phyloP scores from a whole-genome alignment of 2,888 invertebrate genomes.

The Gymnoscelis rufifasciata region DNA sequence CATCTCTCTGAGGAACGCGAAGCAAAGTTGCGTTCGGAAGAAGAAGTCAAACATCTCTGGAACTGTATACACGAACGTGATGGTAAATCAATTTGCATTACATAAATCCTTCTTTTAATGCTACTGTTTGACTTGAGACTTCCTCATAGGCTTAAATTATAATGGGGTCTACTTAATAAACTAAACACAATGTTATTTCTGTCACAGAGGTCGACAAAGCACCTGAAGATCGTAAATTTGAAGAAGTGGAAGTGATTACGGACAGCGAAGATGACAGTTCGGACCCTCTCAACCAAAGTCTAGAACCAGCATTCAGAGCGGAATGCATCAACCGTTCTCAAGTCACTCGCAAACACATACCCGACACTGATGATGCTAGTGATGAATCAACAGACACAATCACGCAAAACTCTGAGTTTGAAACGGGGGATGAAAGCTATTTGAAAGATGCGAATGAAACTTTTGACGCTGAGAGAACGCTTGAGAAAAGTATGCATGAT shows the following conservation, averaged over 20 bases:
- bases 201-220: constrained; percentile 49
- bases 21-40: constrained; percentile 48
- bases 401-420: constrained; percentile 30
- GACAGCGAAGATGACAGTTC: constrained; percentile 50
- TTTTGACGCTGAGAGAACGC: constrained; percentile 10
- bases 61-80: constrained; percentile 62
- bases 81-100: constrained; percentile 35
- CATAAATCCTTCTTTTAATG: no score
- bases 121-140: no score
- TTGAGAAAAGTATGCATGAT: background rate
- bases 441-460: constrained; percentile 18
- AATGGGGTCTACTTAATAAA: no score
- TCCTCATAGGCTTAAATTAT: no score
- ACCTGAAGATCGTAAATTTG: constrained; percentile 18
- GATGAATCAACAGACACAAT: constrained; percentile 35
- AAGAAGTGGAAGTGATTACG: constrained; percentile 41
- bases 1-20: constrained; percentile 47
- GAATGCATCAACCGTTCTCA: constrained; percentile 48
- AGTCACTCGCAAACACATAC: constrained; percentile 26
- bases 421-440: constrained; percentile 29
- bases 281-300: constrained; percentile 52
- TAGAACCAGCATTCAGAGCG: constrained; percentile 59
- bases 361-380: constrained; percentile 24
- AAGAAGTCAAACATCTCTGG: constrained; percentile 55
- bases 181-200: no score